phyloP scores from a whole-genome alignment of 2,888 invertebrate genomes.

The Xestia xanthographa region DNA sequence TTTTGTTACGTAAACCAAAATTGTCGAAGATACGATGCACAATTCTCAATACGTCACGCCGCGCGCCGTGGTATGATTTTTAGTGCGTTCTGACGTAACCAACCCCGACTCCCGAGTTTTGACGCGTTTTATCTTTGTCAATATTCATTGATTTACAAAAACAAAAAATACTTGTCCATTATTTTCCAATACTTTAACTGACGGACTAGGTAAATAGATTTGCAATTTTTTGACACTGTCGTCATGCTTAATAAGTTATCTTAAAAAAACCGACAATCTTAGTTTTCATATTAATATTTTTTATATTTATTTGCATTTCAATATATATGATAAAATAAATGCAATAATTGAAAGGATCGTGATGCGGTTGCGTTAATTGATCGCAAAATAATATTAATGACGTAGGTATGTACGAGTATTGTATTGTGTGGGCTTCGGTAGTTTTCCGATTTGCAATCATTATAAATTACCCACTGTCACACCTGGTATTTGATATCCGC shows the following conservation, averaged over 20 bases:
- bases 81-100: too few species aligned
- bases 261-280: not conserved
- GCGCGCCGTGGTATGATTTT: too few species aligned
- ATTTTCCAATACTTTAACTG: too few species aligned
- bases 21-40: too few species aligned
- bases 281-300: not conserved
- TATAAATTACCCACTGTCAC: constrained; percentile 18
- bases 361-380: constrained; percentile 18
- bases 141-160: too few species aligned
- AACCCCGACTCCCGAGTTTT: too few species aligned
- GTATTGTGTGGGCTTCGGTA: constrained; percentile 35
- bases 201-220: too few species aligned
- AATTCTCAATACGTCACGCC: too few species aligned
- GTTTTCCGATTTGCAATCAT: constrained; percentile 42
- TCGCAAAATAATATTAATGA: constrained; percentile 22
- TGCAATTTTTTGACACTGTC: too few species aligned
- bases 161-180: too few species aligned
- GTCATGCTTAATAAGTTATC: not conserved
- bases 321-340: constrained; percentile 16
- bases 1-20: too few species aligned
- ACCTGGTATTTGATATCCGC: constrained; percentile 28
- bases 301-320: constrained; percentile 17
- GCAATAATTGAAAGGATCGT: constrained; percentile 15
- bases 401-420: not conserved
- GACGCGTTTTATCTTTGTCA: too few species aligned